Conservation (phyloP, 2,113 vertebrate genomes). For the Pyxicephalus adspersus region DNA sequence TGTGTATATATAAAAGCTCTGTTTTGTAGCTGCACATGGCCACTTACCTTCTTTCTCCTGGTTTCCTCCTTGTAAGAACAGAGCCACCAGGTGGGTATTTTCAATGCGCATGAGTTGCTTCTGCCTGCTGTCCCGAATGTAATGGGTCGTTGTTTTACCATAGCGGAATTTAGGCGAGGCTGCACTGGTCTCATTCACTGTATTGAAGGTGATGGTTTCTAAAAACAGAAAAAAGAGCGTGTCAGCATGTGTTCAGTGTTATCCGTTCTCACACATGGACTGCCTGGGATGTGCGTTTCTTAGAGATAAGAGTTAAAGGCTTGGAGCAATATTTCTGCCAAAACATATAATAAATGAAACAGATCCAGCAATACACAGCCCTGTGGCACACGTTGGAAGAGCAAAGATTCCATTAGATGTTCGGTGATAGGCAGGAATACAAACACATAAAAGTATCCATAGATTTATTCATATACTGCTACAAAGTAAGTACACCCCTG, state of each 20-base stretch:
- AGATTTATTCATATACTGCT: too few relatives aligned
- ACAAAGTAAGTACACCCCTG: too few relatives aligned
- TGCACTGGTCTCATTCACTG: neutral
- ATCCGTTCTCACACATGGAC: neutral
- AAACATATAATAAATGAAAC: too few relatives aligned
- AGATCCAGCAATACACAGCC: too few relatives aligned
- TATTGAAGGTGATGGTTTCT: constrained; percentile 4
- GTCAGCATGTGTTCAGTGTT: neutral
- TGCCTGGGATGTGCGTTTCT: neutral
- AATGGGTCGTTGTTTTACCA: neutral
- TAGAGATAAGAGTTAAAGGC: neutral
- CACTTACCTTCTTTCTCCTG: neutral
- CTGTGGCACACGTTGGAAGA: too few relatives aligned
- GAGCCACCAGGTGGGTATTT: constrained; percentile 1
- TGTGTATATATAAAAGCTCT: too few relatives aligned
- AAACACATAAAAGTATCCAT: too few relatives aligned
- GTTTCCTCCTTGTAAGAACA: constrained; percentile 6
- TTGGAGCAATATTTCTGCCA: too few relatives aligned
- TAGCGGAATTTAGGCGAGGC: neutral
- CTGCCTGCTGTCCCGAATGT: neutral
- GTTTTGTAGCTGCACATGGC: neutral
- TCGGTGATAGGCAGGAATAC: too few relatives aligned
- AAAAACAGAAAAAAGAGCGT: neutral
- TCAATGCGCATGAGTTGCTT: neutral
- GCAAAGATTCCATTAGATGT: too few relatives aligned